Conservation (phyloP, 2,113 vertebrate species). For the Climacteris rufus region DNA sequence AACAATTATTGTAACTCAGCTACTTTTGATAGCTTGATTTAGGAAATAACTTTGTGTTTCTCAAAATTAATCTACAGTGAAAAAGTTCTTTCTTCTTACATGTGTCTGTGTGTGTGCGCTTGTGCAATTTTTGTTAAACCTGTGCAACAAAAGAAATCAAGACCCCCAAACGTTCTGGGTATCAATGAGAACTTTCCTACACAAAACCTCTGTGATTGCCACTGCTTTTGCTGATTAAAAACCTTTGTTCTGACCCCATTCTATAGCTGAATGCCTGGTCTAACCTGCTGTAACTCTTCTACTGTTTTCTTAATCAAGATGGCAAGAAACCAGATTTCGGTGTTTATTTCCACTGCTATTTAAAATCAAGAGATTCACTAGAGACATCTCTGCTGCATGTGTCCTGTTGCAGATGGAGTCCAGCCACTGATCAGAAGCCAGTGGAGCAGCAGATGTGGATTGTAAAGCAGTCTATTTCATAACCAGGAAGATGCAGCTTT, state of each 20-base stretch:
- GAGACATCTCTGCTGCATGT: not conserved
- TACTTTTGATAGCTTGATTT: not conserved
- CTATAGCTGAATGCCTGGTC: not conserved
- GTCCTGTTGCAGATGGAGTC: not conserved
- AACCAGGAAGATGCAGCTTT: not conserved
- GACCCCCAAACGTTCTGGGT: not conserved
- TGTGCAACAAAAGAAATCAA: not conserved
- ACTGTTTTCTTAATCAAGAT: not conserved
- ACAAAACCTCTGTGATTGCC: not conserved
- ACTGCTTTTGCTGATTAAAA: not conserved
- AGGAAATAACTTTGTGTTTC: not conserved
- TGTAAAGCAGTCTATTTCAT: not conserved
- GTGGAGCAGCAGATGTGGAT: not conserved
- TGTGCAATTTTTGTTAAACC: not conserved
- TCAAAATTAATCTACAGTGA: not conserved
- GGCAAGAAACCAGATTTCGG: not conserved
- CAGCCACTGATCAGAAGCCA: not conserved
- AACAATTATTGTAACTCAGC: not conserved
- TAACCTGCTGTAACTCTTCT: not conserved
- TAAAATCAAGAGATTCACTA: not conserved
- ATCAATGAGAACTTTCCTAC: not conserved
- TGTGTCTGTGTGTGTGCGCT: accelerated
- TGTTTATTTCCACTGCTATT: not conserved
- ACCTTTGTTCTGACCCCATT: not conserved
- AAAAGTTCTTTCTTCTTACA: not conserved